Evolutionary conservation across 2,113 vertebrate genomes (phyloP).

Genomic region (Phylloscopus whistleri): DNA sequence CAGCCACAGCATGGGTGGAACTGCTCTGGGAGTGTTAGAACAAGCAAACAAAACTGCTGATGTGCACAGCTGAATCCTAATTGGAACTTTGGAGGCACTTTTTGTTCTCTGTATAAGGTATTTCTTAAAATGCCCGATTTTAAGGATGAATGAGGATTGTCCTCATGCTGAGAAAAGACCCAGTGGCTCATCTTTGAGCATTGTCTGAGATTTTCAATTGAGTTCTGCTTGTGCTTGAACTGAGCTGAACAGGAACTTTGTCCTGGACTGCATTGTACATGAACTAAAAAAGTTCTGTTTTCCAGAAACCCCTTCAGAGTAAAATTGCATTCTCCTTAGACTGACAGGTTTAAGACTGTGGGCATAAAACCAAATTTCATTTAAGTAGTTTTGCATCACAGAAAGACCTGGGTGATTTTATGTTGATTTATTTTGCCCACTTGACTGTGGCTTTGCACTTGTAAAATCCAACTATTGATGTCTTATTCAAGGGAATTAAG

Average conservation of each 20-base stretch:
- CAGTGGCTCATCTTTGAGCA: background rate
- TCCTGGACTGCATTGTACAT: background rate
- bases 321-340: background rate
- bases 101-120: background rate
- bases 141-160: background rate
- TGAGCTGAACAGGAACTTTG: background rate
- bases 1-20: background rate
- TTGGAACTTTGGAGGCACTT: background rate
- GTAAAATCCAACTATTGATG: background rate
- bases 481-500: background rate
- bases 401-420: background rate
- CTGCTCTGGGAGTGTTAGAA: background rate
- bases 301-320: background rate
- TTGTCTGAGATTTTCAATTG: background rate
- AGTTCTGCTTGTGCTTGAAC: background rate
- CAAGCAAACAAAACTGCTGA: background rate
- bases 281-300: background rate
- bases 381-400: background rate
- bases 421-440: background rate
- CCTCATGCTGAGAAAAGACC: background rate
- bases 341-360: background rate
- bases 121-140: background rate
- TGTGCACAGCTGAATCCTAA: background rate
- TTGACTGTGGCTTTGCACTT: background rate
- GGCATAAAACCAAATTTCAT: background rate